A percentile compares a stretch with the other conserved stretches of the same genome.
phyloP scores from a whole-genome alignment of 2,113 vertebrate species.

The Leptodactylus fuscus region DNA sequence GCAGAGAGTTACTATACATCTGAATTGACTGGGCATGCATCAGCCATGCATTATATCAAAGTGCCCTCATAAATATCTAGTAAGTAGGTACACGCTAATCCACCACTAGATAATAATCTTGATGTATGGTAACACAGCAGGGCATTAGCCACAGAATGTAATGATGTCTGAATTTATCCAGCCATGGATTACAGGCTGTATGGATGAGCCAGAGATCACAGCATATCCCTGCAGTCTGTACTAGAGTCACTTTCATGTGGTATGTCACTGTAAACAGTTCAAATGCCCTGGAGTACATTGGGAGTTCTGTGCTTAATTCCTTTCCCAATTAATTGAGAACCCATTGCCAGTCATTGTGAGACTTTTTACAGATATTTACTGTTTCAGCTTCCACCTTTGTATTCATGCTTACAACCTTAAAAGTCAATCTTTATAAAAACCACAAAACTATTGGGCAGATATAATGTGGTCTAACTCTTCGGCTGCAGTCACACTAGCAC shows the following conservation, averaged over 20 bases:
- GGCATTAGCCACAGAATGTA: conserved; percentile 34
- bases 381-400: no score
- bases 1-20: conserved; percentile 36
- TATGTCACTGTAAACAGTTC: background rate
- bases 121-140: conserved; percentile 42
- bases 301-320: background rate
- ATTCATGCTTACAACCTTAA: no score
- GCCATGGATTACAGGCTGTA: conserved; percentile 8
- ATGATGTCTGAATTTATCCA: conserved; percentile 9
- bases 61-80: conserved; percentile 55
- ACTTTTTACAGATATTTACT: no score
- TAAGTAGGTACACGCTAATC: conserved; percentile 53
- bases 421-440: no score
- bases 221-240: background rate
- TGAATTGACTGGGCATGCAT: conserved; percentile 40
- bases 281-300: background rate
- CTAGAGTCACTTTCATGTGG: background rate
- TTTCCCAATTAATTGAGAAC: background rate
- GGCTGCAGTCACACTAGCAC: no score
- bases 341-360: no score
- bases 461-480: no score
- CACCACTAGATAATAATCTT: conserved; percentile 38
- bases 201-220: background rate
- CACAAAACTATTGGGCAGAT: no score
- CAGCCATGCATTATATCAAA: conserved; percentile 46